Conservation (phyloP, 1,140 invertebrate species). For the Contarinia nasturtii region DNA sequence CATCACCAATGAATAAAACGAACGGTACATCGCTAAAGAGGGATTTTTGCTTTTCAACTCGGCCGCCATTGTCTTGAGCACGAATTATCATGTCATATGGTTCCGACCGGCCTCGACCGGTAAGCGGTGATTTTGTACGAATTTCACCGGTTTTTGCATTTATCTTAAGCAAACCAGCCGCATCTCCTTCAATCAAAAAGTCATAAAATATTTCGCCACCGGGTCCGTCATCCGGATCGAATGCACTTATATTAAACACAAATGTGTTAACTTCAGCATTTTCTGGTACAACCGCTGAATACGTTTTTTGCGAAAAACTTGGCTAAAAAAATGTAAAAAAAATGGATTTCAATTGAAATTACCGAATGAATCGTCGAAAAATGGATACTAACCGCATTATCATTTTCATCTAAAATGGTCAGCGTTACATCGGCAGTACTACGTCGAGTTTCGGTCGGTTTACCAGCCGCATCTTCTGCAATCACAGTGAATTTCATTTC, state of each 20-base stretch:
- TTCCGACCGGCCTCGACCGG: slow-evolving; percentile 55
- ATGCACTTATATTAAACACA: slow-evolving; percentile 56
- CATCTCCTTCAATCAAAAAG: slow-evolving; percentile 49
- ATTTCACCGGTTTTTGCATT: slow-evolving; percentile 48
- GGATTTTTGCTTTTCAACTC: slow-evolving; percentile 22
- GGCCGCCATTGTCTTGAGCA: slow-evolving; percentile 49
- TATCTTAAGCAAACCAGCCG: slow-evolving; percentile 44
- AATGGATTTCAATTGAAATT: background rate
- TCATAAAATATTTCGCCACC: slow-evolving; percentile 47
- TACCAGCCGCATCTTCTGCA: slow-evolving; percentile 52
- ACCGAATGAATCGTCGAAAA: slow-evolving; percentile 21
- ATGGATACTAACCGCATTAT: slow-evolving; percentile 33
- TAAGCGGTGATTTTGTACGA: slow-evolving; percentile 37
- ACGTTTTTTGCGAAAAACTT: slow-evolving; percentile 25
- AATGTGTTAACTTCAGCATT: slow-evolving; percentile 44
- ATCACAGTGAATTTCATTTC: slow-evolving; percentile 45
- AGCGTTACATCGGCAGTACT: slow-evolving; percentile 41
- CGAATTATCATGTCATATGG: slow-evolving; percentile 48
- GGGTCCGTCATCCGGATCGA: slow-evolving; percentile 52
- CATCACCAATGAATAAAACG: slow-evolving; percentile 54
- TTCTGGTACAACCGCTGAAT: slow-evolving; percentile 36
- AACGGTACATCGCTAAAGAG: slow-evolving; percentile 41
- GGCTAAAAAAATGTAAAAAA: slow-evolving; percentile 3
- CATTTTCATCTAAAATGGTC: slow-evolving; percentile 64
- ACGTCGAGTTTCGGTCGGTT: slow-evolving; percentile 37